Evolutionary conservation across 2,797 vertebrate genomes (phyloP), one percentile per base, ranked within the genome.

Genomic region (Anomalospiza imberbis): DNA sequence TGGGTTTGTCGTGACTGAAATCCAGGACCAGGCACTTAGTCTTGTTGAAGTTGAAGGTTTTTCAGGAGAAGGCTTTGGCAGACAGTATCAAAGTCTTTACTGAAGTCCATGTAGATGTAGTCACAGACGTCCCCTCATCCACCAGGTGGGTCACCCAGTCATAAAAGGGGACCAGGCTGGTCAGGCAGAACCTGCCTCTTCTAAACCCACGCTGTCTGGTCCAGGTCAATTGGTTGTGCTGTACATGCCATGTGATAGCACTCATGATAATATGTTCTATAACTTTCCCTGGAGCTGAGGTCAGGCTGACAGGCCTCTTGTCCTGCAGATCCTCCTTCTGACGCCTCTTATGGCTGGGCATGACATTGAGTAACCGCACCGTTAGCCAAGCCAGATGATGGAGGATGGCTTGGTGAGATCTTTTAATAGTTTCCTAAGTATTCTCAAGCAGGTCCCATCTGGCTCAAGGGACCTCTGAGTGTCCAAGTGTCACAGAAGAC

Each of bases 341-440:
- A 32, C 1, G 2, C 12, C 28, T 50, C 42, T 40, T 58, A 26
- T 3, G 45, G 20, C 40, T 1, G 2, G 17, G 8, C 0, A 0
- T 16, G 34, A 29, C 13, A 13, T 6, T 58, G 24, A 9, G 29
- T 31, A 51, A 79, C 5, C 36, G 44, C 10, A 10, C 9, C 17
- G 17, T n/a, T 51, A 51, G 45, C 13, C 4, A 51, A 44, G 38
- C 51, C 13, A 22, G 17, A 44, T 44, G 18, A 50, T 36, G 32
- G 15, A 53, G 47, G 13, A 15, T 42, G 28, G 24, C 16, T 45
- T 34, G 9, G 24, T n/a, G 25, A 25, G 9, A 17, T n/a, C 45
- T 53, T 87, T 26, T 44, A 47, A 13, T 13, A 40, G n/a, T 24
- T 53, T 42, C 29, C 17, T 38, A 13, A 8, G 17, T 40, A 51